Evolutionary conservation across 2,888 invertebrate genomes (phyloP).

Genomic region (Quadroppia sp.): DNA sequence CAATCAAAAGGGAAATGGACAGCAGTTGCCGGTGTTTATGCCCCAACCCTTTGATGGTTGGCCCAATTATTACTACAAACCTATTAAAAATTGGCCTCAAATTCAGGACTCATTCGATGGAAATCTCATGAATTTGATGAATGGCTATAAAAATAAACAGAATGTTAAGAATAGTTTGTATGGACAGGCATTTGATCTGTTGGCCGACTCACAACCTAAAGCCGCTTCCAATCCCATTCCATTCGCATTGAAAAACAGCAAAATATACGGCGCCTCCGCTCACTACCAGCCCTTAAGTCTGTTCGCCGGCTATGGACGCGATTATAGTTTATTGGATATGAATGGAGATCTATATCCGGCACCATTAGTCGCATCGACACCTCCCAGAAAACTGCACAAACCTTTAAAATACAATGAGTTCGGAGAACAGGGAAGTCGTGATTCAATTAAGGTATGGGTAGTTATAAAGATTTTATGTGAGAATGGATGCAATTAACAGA

Average conservation of each 20-base stretch:
- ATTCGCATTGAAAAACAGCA: background rate
- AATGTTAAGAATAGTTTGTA: background rate
- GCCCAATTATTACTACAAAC: background rate
- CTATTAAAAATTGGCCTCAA: background rate
- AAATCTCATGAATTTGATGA: background rate
- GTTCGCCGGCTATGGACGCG: constrained; percentile 11
- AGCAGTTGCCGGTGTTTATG: background rate
- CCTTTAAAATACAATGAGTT: background rate
- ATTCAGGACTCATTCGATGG: background rate
- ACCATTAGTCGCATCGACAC: background rate
- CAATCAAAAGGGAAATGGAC: background rate
- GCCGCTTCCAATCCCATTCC: constrained; percentile 15
- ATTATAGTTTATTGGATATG: background rate
- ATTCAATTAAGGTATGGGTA: constrained; percentile 13
- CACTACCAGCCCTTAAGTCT: background rate
- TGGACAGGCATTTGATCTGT: background rate
- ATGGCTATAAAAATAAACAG: background rate
- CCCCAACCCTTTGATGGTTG: background rate
- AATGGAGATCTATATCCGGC: constrained; percentile 29
- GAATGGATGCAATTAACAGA: background rate
- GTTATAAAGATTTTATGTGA: background rate
- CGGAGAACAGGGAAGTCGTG: background rate
- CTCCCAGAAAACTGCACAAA: constrained; percentile 8
- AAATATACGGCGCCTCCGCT: background rate
- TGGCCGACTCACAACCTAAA: background rate